A percentile compares a stretch with the other conserved stretches of the same genome.
These are phyloP conservation scores for Nemotelus pantherinus DNA, from an alignment of 2,888 invertebrate species.

Conservation along the genomic window DNA sequence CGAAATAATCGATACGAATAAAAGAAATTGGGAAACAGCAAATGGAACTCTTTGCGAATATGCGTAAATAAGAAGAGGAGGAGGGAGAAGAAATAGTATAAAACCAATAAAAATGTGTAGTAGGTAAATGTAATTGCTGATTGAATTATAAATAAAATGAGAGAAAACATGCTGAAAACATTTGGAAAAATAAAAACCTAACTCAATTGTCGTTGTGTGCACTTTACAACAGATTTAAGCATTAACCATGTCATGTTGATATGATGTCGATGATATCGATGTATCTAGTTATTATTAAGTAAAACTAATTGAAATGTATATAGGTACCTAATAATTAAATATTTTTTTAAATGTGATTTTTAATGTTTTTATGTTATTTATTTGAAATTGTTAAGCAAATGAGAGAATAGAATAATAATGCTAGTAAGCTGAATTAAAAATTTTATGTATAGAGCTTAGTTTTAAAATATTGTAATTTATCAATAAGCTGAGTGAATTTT, in stretches of 20 bases:
- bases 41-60: slow-evolving; percentile 30
- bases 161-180: not conserved
- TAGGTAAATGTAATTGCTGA: not conserved
- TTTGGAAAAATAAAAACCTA: not conserved
- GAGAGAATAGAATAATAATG: no score
- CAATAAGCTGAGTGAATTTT: no score
- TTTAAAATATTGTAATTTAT: no score
- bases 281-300: not conserved
- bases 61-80: not conserved
- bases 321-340: no score
- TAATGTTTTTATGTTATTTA: no score
- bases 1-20: slow-evolving; percentile 49
- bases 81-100: not conserved
- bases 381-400: no score
- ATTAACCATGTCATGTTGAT: slow-evolving; percentile 19
- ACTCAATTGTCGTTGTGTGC: slow-evolving; percentile 2
- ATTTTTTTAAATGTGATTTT: no score
- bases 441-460: no score
- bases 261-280: not conserved
- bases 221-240: slow-evolving; percentile 5
- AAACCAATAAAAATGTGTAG: not conserved
- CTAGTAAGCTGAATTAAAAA: no score
- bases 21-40: slow-evolving; percentile 48
- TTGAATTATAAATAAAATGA: not conserved
- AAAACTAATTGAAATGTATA: not conserved